phyloP scores from a whole-genome alignment of 2,113 vertebrate genomes.

The Catharus minimus region DNA sequence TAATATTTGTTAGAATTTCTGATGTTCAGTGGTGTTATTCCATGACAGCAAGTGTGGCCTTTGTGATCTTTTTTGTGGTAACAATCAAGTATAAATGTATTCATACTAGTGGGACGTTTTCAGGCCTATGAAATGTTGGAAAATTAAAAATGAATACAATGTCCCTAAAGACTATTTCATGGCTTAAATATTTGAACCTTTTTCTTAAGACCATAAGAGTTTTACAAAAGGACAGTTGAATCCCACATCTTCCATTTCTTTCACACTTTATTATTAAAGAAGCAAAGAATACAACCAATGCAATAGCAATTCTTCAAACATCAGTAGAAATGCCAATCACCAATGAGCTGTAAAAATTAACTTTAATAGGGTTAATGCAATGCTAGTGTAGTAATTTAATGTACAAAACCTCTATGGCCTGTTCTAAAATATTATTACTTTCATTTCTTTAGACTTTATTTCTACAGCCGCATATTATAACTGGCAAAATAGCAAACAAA shows the following conservation, averaged over 20 bases:
- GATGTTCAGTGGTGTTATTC: not conserved
- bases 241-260: slow-evolving; percentile 28
- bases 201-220: slow-evolving; percentile 14
- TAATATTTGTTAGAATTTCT: not conserved
- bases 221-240: slow-evolving; percentile 32
- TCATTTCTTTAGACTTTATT: slow-evolving; percentile 13
- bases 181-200: slow-evolving; percentile 8
- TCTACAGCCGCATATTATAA: not conserved
- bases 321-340: slow-evolving; percentile 55
- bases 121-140: slow-evolving; percentile 4
- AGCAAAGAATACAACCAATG: slow-evolving; percentile 53
- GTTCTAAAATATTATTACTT: slow-evolving; percentile 32
- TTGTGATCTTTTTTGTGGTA: not conserved
- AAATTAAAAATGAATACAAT: slow-evolving; percentile 12
- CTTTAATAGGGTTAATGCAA: slow-evolving; percentile 39
- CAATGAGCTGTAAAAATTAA: slow-evolving; percentile 55
- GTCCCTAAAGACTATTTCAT: not conserved
- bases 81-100: not conserved
- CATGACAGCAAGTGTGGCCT: not conserved
- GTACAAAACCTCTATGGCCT: slow-evolving; percentile 10
- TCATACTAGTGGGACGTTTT: not conserved
- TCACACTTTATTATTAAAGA: slow-evolving; percentile 33
- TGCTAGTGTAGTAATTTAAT: slow-evolving; percentile 9
- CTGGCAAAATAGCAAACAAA: not conserved
- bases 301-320: slow-evolving; percentile 18